Evolutionary conservation across 2,113 vertebrate genomes (phyloP).

Genomic region (Phalacrocorax brasilianus): DNA sequence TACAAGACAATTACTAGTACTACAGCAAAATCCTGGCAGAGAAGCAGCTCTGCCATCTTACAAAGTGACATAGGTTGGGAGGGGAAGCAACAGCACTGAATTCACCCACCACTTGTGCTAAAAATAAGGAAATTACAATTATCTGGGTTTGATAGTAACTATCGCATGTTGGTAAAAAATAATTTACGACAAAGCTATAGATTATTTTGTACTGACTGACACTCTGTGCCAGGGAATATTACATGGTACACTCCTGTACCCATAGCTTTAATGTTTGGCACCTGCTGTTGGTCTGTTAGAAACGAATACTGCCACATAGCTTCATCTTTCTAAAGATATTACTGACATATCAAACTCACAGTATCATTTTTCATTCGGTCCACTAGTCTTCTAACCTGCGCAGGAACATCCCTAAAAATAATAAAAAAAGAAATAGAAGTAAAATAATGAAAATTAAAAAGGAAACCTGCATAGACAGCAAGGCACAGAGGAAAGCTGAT

Average conservation of each 20-base stretch:
- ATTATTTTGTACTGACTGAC: neutral
- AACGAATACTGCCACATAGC: neutral
- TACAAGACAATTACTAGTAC: neutral
- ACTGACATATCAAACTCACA: slow-evolving; percentile 54
- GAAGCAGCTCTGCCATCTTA: neutral
- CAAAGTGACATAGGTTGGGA: neutral
- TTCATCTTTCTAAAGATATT: neutral
- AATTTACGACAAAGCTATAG: neutral
- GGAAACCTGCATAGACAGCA: neutral
- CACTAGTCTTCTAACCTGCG: slow-evolving; percentile 65
- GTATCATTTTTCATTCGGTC: slow-evolving; percentile 60
- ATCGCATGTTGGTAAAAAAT: neutral
- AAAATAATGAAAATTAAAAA: neutral
- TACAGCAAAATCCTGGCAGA: neutral
- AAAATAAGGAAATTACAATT: neutral
- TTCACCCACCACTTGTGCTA: neutral
- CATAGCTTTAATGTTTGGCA: neutral
- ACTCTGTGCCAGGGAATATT: neutral
- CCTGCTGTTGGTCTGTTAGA: neutral
- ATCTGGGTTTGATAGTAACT: neutral
- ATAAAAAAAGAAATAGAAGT: neutral
- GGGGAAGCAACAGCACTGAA: neutral
- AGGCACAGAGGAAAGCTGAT: neutral
- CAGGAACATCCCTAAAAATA: slow-evolving; percentile 54
- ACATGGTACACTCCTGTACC: neutral